Percentiles rank a stretch among this genome's conserved stretches.
phyloP scores from a whole-genome alignment of 2,113 vertebrate species.

The Ictidomys tridecemlineatus region DNA sequence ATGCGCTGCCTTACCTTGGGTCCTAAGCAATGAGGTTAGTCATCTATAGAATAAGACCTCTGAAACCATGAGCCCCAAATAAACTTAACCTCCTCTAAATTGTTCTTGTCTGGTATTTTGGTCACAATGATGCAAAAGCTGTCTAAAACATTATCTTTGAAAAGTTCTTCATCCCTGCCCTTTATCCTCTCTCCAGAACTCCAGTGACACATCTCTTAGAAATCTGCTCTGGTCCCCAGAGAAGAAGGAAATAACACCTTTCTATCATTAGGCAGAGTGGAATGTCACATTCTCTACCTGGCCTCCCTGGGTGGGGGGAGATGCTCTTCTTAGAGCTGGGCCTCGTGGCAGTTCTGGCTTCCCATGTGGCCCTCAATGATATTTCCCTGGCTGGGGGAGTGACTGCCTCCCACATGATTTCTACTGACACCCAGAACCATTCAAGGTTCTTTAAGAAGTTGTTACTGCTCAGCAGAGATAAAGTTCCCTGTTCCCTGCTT shows the following conservation, averaged over 20 bases:
- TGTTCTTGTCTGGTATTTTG: no score
- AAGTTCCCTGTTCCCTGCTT: background rate
- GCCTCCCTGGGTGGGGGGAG: no score
- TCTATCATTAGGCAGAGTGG: background rate
- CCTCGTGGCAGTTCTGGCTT: no score
- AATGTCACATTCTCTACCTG: no score
- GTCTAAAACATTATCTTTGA: background rate
- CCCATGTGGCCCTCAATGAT: background rate
- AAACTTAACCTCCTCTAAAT: no score
- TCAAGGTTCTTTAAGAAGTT: background rate
- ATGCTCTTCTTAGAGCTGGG: background rate
- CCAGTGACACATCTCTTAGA: background rate
- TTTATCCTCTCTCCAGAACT: background rate
- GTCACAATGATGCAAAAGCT: no score
- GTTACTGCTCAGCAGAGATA: background rate
- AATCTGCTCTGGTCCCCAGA: background rate
- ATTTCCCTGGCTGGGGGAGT: background rate
- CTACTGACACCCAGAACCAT: background rate
- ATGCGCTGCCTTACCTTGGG: no score
- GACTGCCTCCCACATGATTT: background rate
- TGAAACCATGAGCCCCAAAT: no score
- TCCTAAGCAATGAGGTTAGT: no score
- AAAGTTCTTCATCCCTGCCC: background rate
- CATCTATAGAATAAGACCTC: no score
- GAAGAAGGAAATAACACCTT: background rate